Evolutionary conservation across 2,888 invertebrate species (phyloP).

Genomic region (Oxytorus armatus): DNA sequence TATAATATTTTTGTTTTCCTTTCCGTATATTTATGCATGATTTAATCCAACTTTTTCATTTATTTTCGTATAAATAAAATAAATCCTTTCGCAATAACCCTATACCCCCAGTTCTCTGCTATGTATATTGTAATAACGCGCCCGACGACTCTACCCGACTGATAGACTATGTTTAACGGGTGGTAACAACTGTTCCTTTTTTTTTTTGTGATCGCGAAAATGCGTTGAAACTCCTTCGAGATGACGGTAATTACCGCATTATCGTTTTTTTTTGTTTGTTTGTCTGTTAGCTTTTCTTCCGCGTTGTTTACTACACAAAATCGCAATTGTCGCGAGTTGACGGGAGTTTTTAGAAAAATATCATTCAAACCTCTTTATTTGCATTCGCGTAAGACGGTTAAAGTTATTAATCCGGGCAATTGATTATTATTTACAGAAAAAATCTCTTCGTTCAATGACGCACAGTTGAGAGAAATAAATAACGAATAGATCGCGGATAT

Average conservation of each 20-base stretch:
- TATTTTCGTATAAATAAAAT: constrained; percentile 78
- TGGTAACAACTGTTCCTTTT: too few relatives aligned
- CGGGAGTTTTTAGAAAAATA: constrained; percentile 71
- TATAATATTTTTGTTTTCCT: constrained; percentile 68
- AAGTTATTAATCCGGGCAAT: too few relatives aligned
- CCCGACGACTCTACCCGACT: constrained; percentile 68
- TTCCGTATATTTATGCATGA: constrained; percentile 77
- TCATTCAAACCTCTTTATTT: constrained; percentile 73
- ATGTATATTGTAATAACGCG: constrained; percentile 69
- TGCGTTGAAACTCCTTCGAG: too few relatives aligned
- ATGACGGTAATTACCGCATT: too few relatives aligned
- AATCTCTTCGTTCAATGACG: not conserved
- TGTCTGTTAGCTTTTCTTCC: constrained; percentile 72
- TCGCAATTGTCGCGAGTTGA: constrained; percentile 69
- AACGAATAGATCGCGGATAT: not conserved
- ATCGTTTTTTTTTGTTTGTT: constrained; percentile 58
- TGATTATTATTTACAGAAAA: not conserved
- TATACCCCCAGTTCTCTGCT: constrained; percentile 75
- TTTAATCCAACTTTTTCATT: constrained; percentile 69
- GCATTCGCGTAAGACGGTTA: too few relatives aligned
- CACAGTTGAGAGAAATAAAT: too few relatives aligned
- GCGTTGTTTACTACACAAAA: too few relatives aligned
- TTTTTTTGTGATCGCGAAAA: too few relatives aligned
- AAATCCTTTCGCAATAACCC: constrained; percentile 76
- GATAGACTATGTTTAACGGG: too few relatives aligned